A percentile compares a stretch with the other conserved stretches of the same genome.
Conservation (phyloP, 2,797 vertebrate genomes). For the Tapera naevia region DNA sequence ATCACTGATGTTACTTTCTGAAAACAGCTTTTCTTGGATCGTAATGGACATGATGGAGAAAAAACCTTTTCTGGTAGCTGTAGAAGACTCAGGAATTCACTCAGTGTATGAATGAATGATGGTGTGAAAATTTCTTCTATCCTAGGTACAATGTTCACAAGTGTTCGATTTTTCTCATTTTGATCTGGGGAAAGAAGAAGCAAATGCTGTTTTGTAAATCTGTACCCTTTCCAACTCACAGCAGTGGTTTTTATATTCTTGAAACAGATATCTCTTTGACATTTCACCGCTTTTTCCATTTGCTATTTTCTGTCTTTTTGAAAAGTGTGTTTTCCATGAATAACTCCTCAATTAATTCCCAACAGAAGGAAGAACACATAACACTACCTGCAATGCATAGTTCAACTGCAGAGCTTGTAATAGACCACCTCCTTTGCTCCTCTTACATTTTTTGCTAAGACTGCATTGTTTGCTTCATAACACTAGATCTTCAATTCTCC, state of each 20-base stretch:
- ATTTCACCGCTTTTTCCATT: not conserved
- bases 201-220: not conserved
- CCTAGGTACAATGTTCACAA: not conserved
- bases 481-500: not conserved
- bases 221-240: not conserved
- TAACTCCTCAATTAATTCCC: not conserved
- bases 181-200: not conserved
- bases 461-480: not conserved
- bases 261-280: not conserved
- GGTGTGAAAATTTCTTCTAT: not conserved
- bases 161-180: not conserved
- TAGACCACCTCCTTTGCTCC: fast-evolving
- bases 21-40: not conserved
- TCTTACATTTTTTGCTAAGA: not conserved
- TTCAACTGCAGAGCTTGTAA: not conserved
- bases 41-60: not conserved
- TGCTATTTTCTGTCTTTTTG: not conserved
- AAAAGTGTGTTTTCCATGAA: not conserved
- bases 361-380: not conserved
- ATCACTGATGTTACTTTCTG: not conserved
- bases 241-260: not conserved
- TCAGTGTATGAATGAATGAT: not conserved
- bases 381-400: not conserved
- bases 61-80: not conserved
- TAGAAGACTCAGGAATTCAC: not conserved